Base-by-base conservation (phyloP, 1,140 invertebrate species). In the Microplitis demolitor region DNA sequence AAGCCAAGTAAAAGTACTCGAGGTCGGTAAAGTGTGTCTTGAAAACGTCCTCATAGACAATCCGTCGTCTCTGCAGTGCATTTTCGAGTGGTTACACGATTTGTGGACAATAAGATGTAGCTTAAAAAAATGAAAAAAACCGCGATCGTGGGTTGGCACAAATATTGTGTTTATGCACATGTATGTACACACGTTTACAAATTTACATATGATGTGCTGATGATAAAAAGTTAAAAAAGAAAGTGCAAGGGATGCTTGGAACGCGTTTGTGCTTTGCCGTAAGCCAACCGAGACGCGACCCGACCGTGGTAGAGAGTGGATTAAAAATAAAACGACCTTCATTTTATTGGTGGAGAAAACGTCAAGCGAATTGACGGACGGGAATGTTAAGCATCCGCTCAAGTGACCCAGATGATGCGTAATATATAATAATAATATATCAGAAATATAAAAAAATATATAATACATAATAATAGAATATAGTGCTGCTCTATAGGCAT, bases 391-490 rank as follows among this genome's bases (percentile, higher is more conserved):
- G 69, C 66, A 71, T 53, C 4, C n/a, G 34, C 56, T 5, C 24
- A 58, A 54, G 53, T 51, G 66, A 68, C 66, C 66, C 45, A 69
- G 31, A 58, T 58, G 54, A 31, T 51, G 39, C 39, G 39, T 45
- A 9, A 45, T 45, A 45, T 11, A 45, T 11, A 45, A 45, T 45
- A 45, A 45, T 45, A 3, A 45, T 45, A 3, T n/a, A 56, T 16
- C 4, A 4, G 37, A 56, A 53, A 39, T 4, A 34, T 35, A 56
- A 35, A 24, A 71, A 51, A 54, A 45, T 13, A 39, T 4, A 9
- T 11, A 56, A 33, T 39, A 75, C 90, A 89, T 91, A 24, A 24
- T 0, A 24, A 24, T 24, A 24, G 24, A 24, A 24, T 24, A 24
- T 24, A 24, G 2, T 24, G 24, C 24, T 24, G 24, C 24, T 24